Evolutionary conservation across 2,888 invertebrate species (phyloP).

Genomic region (Colostygia pectinataria): DNA sequence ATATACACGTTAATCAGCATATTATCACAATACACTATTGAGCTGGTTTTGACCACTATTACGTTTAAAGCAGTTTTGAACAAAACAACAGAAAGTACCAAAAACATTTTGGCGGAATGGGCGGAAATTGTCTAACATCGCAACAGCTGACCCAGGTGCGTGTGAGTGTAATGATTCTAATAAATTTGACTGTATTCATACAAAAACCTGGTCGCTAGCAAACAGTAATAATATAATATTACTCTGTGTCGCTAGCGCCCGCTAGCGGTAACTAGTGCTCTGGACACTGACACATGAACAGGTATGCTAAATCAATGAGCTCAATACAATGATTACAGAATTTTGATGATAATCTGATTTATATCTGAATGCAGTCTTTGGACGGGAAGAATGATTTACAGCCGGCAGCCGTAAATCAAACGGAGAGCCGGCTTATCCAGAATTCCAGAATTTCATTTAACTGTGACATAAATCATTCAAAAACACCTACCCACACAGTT

Average conservation of each 20-base stretch:
- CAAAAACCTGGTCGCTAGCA: background rate
- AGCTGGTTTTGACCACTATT: too few relatives aligned
- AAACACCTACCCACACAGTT: conserved; percentile 13
- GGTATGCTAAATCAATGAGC: too few relatives aligned
- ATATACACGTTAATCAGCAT: too few relatives aligned
- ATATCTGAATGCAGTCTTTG: background rate
- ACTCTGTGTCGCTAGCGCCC: too few relatives aligned
- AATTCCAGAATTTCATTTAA: conserved; percentile 36
- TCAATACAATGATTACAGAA: too few relatives aligned
- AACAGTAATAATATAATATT: too few relatives aligned
- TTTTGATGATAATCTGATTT: background rate
- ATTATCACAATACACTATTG: too few relatives aligned
- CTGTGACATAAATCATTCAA: conserved; percentile 32
- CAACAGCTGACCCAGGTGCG: conserved; percentile 18
- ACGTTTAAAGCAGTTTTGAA: background rate
- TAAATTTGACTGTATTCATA: conserved; percentile 16
- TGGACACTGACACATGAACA: too few relatives aligned
- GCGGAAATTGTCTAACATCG: conserved; percentile 15
- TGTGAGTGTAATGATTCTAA: conserved; percentile 21
- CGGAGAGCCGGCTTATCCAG: conserved; percentile 29
- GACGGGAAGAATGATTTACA: conserved; percentile 29
- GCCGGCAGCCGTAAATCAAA: conserved; percentile 29
- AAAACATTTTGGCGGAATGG: conserved; percentile 15
- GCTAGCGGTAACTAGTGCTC: too few relatives aligned
- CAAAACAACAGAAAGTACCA: conserved; percentile 4